Base-by-base conservation (phyloP, 2,113 vertebrate species). In the Athene cunicularia region DNA sequence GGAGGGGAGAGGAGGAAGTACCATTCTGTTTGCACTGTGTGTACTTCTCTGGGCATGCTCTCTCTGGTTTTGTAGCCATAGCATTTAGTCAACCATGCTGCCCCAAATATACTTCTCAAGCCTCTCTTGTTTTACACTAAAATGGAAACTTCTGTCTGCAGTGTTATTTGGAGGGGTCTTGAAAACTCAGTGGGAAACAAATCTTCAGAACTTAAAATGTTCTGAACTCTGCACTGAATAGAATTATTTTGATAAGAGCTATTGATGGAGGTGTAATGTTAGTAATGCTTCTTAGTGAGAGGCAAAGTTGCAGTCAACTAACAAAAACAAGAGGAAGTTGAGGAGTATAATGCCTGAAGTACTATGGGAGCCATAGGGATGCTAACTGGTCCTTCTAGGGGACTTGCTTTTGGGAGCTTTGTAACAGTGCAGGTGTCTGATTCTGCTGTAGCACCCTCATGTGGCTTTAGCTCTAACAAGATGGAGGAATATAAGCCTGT, bases 361-460 rank as follows among this genome's bases (percentile, higher is more conserved):
- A 18, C 39, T 74, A 0, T 33, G n/a, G 45, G 76, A 88, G n/a
- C 59, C 26, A 6, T 12, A 24, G 66, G 49, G 58, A 49, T 74
- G 72, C 27, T 75, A n/a, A 93, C 14, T 9, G 39, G 67, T 39
- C 47, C 8, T 16, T 67, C 66, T 41, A 32, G 23, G 35, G 58
- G 6, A n/a, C 50, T 59, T 91, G 80, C 41, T 92, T 93, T 68
- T 35, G 71, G 30, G 63, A 70, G 84, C 74, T 92, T 82, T 4
- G 1, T 63, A 62, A 43, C 1, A 1, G 80, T 66, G 24, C 45
- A 58, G 32, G 41, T 80, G 21, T 85, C 95, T 79, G 59, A 74
- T 74, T 90, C 66, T 73, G 68, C 88, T 80, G 43, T 41, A 86
- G 97, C 97, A 87, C 97, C 97, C 97, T 97, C 97, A 30, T 76